Percentiles rank a stretch among this genome's conserved stretches.
Evolutionary conservation across 2,888 invertebrate species (phyloP).

Genomic region (Megaustenia siamemsis): DNA sequence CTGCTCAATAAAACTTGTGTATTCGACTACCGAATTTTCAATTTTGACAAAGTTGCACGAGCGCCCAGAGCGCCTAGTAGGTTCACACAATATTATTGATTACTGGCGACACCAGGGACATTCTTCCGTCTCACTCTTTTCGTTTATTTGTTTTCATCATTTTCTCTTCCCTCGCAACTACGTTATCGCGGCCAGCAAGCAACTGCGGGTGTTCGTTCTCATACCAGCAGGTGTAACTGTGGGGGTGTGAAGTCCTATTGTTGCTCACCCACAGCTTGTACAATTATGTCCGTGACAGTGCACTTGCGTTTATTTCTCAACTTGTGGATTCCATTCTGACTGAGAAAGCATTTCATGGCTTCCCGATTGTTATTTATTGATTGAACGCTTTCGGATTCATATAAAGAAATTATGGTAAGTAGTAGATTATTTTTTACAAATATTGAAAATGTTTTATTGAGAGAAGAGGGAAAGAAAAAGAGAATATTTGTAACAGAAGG

Average conservation of each 20-base stretch:
- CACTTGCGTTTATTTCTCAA: neutral
- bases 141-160: neutral
- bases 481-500: too few species aligned
- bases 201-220: neutral
- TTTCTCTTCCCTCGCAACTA: neutral
- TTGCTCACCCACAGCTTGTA: neutral
- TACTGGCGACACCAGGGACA: neutral
- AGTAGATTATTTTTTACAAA: too few species aligned
- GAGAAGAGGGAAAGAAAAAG: too few species aligned
- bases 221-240: neutral
- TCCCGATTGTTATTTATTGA: neutral
- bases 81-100: neutral
- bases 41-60: too few species aligned
- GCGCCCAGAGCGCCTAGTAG: too few species aligned
- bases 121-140: neutral
- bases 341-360: neutral
- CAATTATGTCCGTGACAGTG: neutral
- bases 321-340: neutral
- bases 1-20: too few species aligned
- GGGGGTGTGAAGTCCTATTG: neutral
- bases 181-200: neutral
- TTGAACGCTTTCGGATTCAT: too few species aligned
- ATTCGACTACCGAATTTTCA: too few species aligned
- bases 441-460: too few species aligned
- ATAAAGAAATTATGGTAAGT: too few species aligned